Percentiles rank a stretch among this genome's conserved stretches.
phyloP scores from a whole-genome alignment of 1,140 invertebrate genomes.

The Xylocopa sonorina region DNA sequence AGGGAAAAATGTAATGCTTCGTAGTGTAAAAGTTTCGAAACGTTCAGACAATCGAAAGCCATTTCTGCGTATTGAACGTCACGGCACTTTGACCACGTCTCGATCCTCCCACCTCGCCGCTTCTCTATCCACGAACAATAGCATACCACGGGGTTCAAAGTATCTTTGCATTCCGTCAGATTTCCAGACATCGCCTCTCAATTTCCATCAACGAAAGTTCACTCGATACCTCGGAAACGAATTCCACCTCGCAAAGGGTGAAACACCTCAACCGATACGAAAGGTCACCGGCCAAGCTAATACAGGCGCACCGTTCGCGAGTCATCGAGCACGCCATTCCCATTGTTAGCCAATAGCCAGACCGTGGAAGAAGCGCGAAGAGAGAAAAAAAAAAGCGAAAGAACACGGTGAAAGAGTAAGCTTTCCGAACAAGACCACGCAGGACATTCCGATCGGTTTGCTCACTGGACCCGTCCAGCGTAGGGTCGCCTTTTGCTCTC shows the following conservation, averaged over 20 bases:
- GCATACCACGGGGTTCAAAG: background rate
- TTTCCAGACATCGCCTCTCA: background rate
- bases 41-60: background rate
- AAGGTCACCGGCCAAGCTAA: slow-evolving; percentile 19
- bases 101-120: background rate
- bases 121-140: slow-evolving; percentile 6
- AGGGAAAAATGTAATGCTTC: too few species aligned
- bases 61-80: background rate
- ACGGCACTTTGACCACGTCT: background rate
- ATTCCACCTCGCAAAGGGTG: background rate
- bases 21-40: too few species aligned
- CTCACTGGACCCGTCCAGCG: slow-evolving; percentile 21
- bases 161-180: background rate
- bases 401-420: background rate
- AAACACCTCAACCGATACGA: background rate
- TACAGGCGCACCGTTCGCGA: slow-evolving; percentile 6
- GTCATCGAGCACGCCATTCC: slow-evolving; percentile 11
- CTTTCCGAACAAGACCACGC: slow-evolving; percentile 33
- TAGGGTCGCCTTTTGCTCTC: slow-evolving; percentile 13
- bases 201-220: slow-evolving; percentile 26
- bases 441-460: slow-evolving; percentile 43
- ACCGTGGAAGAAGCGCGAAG: background rate
- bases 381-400: background rate
- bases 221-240: background rate
- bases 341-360: slow-evolving; percentile 24